A percentile compares a stretch with the other conserved stretches of the same genome.
Conservation (phyloP, 2,113 vertebrate species). For the Trachemys scripta region DNA sequence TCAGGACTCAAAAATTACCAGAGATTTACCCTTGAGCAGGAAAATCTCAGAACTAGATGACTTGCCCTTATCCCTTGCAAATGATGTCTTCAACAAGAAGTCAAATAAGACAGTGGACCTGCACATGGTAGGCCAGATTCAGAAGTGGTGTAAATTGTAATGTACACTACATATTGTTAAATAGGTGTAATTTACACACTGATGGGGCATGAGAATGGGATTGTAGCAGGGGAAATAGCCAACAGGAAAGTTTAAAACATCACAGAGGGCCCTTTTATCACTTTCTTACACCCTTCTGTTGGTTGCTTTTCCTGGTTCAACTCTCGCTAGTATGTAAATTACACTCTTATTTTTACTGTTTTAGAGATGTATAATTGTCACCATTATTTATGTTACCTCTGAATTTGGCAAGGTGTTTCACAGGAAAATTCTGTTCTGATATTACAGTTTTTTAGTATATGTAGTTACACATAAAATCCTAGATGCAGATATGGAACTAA, state of each 20-base stretch:
- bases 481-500: neutral
- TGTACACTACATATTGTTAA: slow-evolving; percentile 24
- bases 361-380: neutral
- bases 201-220: slow-evolving; percentile 9
- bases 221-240: neutral
- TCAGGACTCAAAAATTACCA: neutral
- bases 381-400: neutral
- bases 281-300: neutral
- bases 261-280: neutral
- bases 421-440: neutral
- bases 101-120: slow-evolving; percentile 1
- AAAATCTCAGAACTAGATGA: neutral
- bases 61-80: neutral
- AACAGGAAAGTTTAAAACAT: neutral
- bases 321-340: neutral
- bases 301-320: neutral
- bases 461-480: neutral
- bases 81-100: neutral
- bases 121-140: neutral
- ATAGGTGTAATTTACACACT: slow-evolving; percentile 17
- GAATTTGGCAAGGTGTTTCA: neutral
- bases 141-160: slow-evolving; percentile 4
- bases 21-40: neutral
- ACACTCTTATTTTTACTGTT: neutral
- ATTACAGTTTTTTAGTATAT: neutral